These are phyloP conservation scores for Pantherophis guttatus DNA, from an alignment of 2,113 vertebrate genomes.

Conservation along the genomic window DNA sequence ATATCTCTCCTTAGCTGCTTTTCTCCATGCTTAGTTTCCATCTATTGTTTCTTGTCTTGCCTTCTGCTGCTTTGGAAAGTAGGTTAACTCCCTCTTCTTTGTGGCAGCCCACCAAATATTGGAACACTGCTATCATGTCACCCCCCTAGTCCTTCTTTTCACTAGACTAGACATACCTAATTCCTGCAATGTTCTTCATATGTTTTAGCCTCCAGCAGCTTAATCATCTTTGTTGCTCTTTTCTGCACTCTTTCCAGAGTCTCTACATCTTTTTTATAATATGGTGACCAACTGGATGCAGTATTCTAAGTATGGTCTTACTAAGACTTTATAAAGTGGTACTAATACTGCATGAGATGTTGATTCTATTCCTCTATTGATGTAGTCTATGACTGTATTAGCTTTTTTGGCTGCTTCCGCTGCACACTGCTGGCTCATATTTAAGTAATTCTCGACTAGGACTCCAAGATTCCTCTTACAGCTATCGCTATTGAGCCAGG, in stretches of 20 bases:
- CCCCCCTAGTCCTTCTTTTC: not conserved
- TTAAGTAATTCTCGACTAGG: not conserved
- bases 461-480: not conserved
- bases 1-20: not conserved
- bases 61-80: not conserved
- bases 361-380: not conserved
- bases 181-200: not conserved
- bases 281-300: not conserved
- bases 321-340: not conserved
- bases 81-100: not conserved
- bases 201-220: not conserved
- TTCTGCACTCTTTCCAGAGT: not conserved
- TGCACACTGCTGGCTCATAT: not conserved
- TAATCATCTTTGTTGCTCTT: not conserved
- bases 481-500: not conserved
- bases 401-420: not conserved
- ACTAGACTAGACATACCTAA: not conserved
- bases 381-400: not conserved
- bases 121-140: not conserved
- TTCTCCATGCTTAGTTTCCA: not conserved
- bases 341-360: not conserved
- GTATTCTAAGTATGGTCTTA: not conserved
- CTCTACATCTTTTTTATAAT: not conserved
- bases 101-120: not conserved
- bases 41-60: not conserved